Evolutionary conservation across 1,140 invertebrate genomes (phyloP).

Genomic region (Wiebesia pumilae): DNA sequence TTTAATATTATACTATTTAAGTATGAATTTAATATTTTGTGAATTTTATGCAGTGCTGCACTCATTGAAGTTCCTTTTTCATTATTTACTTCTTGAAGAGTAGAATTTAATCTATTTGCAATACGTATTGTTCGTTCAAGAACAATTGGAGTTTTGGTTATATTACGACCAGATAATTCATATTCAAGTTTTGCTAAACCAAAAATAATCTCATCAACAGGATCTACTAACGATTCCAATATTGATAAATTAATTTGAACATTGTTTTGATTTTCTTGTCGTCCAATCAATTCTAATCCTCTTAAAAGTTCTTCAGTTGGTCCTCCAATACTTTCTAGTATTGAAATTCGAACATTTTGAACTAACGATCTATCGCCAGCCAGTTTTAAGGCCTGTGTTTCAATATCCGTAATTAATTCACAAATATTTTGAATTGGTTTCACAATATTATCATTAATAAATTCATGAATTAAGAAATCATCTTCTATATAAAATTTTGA

Average conservation of each 20-base stretch:
- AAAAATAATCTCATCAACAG: slow-evolving; percentile 67
- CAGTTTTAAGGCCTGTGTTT: slow-evolving; percentile 63
- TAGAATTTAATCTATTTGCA: slow-evolving; percentile 54
- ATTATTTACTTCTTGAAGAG: slow-evolving; percentile 44
- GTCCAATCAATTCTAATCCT: slow-evolving; percentile 65
- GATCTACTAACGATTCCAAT: slow-evolving; percentile 70
- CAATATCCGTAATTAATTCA: slow-evolving; percentile 63
- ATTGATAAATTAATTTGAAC: slow-evolving; percentile 60
- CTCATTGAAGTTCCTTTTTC: slow-evolving; percentile 49
- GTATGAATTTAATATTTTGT: slow-evolving; percentile 57
- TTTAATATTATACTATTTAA: slow-evolving; percentile 60
- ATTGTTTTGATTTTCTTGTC: slow-evolving; percentile 52
- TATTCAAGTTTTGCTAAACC: slow-evolving; percentile 66
- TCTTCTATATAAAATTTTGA: slow-evolving; percentile 59
- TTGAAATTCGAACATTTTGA: slow-evolving; percentile 63
- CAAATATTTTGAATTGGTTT: slow-evolving; percentile 66
- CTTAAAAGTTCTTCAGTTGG: slow-evolving; percentile 70
- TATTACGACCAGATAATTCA: slow-evolving; percentile 62
- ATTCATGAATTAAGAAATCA: slow-evolving; percentile 56
- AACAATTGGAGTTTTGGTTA: slow-evolving; percentile 62
- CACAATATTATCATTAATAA: slow-evolving; percentile 61
- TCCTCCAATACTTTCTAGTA: slow-evolving; percentile 68
- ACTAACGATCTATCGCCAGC: slow-evolving; percentile 61
- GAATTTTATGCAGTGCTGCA: slow-evolving; percentile 53
- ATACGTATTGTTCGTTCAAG: slow-evolving; percentile 62